Evolutionary conservation across 2,888 invertebrate species (phyloP).

Genomic region (Xestia rhomboidea): DNA sequence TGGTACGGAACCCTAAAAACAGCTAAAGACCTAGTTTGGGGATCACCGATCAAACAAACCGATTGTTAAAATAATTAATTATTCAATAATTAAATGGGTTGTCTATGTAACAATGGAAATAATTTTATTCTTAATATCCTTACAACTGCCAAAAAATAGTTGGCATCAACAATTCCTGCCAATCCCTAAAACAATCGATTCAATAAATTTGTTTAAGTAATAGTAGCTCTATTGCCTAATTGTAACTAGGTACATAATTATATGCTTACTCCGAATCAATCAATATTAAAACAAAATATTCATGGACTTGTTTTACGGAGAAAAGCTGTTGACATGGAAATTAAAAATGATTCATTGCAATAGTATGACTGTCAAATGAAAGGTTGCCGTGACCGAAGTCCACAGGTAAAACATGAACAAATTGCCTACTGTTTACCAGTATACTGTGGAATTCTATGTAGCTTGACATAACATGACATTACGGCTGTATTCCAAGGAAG

Average conservation of each 20-base stretch:
- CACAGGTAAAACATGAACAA: neutral
- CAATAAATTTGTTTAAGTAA: neutral
- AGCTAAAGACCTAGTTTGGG: neutral
- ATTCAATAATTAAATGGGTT: neutral
- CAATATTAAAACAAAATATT: neutral
- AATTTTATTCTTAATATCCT: neutral
- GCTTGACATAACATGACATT: neutral
- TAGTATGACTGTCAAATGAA: slow-evolving; percentile 11
- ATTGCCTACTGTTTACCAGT: neutral
- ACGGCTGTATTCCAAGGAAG: neutral
- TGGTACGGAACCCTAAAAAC: no score
- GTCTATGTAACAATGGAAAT: neutral
- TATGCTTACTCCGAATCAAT: neutral
- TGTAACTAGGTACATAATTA: neutral
- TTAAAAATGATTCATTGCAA: slow-evolving; percentile 28
- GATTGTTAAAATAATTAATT: neutral
- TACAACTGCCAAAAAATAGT: no score
- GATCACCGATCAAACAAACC: neutral
- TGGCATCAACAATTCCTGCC: neutral
- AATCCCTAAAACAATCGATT: neutral
- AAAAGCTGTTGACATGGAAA: slow-evolving; percentile 27
- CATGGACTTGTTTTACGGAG: slow-evolving; percentile 17
- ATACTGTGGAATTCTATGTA: slow-evolving; percentile 18
- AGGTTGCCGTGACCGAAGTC: slow-evolving; percentile 22
- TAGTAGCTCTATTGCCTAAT: neutral